These are phyloP conservation scores for Seriola aureovittata DNA, from an alignment of 2,113 vertebrate genomes.

Conservation along the genomic window DNA sequence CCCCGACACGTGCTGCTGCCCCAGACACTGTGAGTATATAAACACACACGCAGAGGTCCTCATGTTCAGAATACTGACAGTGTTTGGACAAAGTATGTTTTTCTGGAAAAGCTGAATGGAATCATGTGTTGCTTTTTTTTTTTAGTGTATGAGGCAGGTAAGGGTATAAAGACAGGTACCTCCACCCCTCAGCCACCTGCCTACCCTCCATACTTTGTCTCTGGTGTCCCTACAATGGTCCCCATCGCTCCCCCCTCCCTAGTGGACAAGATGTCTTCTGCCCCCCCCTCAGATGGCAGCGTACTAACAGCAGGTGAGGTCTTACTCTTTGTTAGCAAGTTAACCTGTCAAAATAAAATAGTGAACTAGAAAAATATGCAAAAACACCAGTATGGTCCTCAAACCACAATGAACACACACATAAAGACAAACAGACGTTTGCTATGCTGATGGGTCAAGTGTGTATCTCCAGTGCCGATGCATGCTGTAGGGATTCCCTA, in stretches of 20 bases:
- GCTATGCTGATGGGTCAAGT: conserved; percentile 56
- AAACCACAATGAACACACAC: conserved; percentile 15
- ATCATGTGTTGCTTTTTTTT: conserved; percentile 16
- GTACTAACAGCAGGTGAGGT: conserved; percentile 73
- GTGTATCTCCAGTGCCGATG: conserved; percentile 78
- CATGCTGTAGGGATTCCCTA: conserved; percentile 76
- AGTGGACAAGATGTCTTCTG: conserved; percentile 91
- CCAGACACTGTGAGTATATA: conserved; percentile 91
- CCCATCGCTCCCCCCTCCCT: conserved; percentile 90
- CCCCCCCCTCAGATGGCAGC: conserved; percentile 81
- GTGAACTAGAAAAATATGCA: conserved; percentile 15
- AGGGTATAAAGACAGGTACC: conserved; percentile 90
- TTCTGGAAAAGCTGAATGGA: neutral
- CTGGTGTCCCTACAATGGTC: conserved; percentile 90
- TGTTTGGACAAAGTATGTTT: neutral
- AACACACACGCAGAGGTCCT: conserved; percentile 21
- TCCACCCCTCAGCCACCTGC: conserved; percentile 85
- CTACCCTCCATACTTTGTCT: conserved; percentile 93
- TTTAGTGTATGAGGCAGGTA: conserved; percentile 96
- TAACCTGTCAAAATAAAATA: neutral
- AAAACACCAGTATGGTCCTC: neutral
- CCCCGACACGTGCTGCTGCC: conserved; percentile 96
- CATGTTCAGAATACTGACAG: neutral
- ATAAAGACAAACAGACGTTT: conserved; percentile 15
- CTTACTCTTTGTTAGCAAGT: neutral